Percentiles rank a stretch among this genome's conserved stretches.
Evolutionary conservation across 2,797 vertebrate species (phyloP).

Genomic region (Spondyliosoma cantharus): DNA sequence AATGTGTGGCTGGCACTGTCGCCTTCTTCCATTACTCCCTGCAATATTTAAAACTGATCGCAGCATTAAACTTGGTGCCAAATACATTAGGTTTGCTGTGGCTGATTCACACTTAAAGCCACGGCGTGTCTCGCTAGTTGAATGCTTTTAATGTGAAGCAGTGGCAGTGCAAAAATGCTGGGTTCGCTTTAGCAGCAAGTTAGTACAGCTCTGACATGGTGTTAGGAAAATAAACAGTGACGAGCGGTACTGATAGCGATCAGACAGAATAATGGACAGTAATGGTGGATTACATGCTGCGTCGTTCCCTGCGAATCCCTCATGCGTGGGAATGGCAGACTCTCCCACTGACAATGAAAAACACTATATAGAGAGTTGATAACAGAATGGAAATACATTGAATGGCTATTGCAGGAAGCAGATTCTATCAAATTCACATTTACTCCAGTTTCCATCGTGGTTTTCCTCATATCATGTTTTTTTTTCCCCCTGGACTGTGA

Average conservation of each 20-base stretch:
- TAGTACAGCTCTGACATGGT: not conserved
- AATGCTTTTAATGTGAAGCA: slow-evolving; percentile 8
- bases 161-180: not conserved
- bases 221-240: not conserved
- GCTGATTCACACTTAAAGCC: slow-evolving; percentile 10
- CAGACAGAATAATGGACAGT: not conserved
- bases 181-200: not conserved
- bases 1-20: not conserved
- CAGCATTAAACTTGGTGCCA: not conserved
- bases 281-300: slow-evolving; percentile 14
- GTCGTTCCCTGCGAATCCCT: not conserved
- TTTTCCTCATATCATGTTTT: slow-evolving; percentile 9
- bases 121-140: not conserved
- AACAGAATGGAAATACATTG: not conserved
- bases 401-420: not conserved
- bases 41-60: slow-evolving; percentile 2
- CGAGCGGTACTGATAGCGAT: not conserved
- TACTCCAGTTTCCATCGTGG: not conserved
- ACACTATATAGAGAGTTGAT: not conserved
- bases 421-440: not conserved
- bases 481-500: not conserved
- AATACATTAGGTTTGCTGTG: not conserved
- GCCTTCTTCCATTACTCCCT: not conserved
- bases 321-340: not conserved
- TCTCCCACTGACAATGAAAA: not conserved